phyloP scores from a whole-genome alignment of 2,797 vertebrate species.

The Menidia menidia region DNA sequence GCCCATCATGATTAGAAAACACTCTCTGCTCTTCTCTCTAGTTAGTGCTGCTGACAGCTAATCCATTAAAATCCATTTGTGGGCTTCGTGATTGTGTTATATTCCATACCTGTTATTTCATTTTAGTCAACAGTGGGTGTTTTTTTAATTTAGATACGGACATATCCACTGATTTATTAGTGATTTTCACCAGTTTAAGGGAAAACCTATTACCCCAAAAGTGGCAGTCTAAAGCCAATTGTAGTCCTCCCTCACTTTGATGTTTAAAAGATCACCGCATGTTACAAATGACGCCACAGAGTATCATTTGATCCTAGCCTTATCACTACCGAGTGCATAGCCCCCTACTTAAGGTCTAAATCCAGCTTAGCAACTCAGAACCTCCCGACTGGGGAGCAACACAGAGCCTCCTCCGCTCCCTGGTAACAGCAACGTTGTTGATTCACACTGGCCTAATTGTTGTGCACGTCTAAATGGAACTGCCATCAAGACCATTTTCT shows the following conservation, averaged over 20 bases:
- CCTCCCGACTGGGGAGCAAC: conserved; percentile 35
- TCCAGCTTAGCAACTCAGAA: conserved; percentile 75
- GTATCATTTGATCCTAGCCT: conserved; percentile 36
- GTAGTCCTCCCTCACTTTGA: conserved; percentile 27
- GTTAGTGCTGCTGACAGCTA: conserved; percentile 29
- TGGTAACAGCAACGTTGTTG: conserved; percentile 28
- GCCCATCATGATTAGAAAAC: conserved; percentile 52
- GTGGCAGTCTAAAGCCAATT: background rate
- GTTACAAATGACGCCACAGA: conserved; percentile 34
- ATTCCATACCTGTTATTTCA: conserved; percentile 30
- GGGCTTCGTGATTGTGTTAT: conserved; percentile 9
- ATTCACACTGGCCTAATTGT: conserved; percentile 1
- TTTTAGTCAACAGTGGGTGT: background rate
- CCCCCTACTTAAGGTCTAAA: conserved; percentile 73
- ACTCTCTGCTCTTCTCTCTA: conserved; percentile 22
- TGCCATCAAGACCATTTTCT: background rate
- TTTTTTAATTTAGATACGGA: conserved; percentile 10
- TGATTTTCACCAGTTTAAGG: background rate
- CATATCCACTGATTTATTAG: background rate
- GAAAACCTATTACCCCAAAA: background rate
- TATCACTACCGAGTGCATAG: conserved; percentile 65
- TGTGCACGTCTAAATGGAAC: conserved; percentile 1
- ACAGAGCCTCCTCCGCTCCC: conserved; percentile 37
- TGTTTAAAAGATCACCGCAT: conserved; percentile 41
- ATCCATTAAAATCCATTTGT: conserved; percentile 55